Conservation (phyloP, 2,888 invertebrate genomes). For the Lepidochrysops patricia region DNA sequence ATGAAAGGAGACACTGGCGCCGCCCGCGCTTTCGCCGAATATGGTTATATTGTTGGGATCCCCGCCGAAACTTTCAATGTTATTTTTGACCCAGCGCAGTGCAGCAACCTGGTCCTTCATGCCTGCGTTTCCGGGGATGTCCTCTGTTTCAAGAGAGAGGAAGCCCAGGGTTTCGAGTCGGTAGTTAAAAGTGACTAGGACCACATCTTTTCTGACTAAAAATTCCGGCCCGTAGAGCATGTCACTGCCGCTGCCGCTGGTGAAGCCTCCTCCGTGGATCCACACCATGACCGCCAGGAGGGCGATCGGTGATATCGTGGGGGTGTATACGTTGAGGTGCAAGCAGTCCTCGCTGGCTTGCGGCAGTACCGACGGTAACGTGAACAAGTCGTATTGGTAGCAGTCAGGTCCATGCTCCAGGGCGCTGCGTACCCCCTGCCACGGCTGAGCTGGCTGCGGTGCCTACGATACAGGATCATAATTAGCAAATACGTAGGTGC, state of each 20-base stretch:
- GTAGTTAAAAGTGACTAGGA: slow-evolving; percentile 58
- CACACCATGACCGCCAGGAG: slow-evolving; percentile 40
- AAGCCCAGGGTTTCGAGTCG: slow-evolving; percentile 54
- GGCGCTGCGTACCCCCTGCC: slow-evolving; percentile 38
- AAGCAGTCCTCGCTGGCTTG: slow-evolving; percentile 44
- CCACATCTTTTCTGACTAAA: slow-evolving; percentile 43
- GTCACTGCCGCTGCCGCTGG: slow-evolving; percentile 45
- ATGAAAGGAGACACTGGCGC: slow-evolving; percentile 41
- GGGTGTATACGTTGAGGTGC: slow-evolving; percentile 44
- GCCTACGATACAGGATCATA: slow-evolving; percentile 31
- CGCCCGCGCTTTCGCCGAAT: slow-evolving; percentile 64
- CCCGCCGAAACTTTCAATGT: slow-evolving; percentile 53
- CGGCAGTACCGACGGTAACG: background rate
- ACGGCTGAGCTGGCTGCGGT: slow-evolving; percentile 33
- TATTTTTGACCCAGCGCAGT: slow-evolving; percentile 51
- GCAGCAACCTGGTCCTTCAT: slow-evolving; percentile 65
- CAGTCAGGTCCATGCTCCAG: slow-evolving; percentile 29
- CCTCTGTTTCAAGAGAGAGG: slow-evolving; percentile 46
- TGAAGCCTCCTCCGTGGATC: slow-evolving; percentile 51
- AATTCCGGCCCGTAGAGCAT: slow-evolving; percentile 53
- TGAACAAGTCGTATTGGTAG: slow-evolving; percentile 20
- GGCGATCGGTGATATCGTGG: slow-evolving; percentile 28
- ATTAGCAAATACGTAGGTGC: too few relatives aligned
- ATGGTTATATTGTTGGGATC: slow-evolving; percentile 56
- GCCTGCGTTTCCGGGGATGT: slow-evolving; percentile 60